phyloP scores from a whole-genome alignment of 2,797 vertebrate genomes.

The Crenichthys baileyi region DNA sequence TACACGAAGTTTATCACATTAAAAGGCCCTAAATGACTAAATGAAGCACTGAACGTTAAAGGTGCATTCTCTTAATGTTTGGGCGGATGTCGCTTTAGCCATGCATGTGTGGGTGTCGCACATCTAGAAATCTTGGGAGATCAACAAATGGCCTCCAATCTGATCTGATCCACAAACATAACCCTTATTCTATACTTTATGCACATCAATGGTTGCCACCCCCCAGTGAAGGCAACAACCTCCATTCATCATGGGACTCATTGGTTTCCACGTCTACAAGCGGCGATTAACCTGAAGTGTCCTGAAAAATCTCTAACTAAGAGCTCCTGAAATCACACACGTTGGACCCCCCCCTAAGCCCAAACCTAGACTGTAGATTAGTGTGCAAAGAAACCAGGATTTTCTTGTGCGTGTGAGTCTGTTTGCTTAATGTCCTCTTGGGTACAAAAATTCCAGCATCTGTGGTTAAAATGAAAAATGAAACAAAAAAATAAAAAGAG shows the following conservation, averaged over 20 bases:
- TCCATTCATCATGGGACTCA: constrained; percentile 24
- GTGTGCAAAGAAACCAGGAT: constrained; percentile 5
- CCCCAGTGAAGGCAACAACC: constrained; percentile 5
- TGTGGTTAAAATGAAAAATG: constrained; percentile 35
- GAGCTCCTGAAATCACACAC: background rate
- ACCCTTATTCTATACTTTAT: constrained; percentile 45
- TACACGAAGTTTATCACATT: constrained; percentile 29
- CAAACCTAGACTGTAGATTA: background rate
- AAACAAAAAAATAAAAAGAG: background rate
- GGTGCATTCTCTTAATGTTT: constrained; percentile 4
- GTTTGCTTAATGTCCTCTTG: constrained; percentile 41
- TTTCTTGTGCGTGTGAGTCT: constrained; percentile 24
- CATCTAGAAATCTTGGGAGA: constrained; percentile 25
- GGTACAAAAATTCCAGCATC: constrained; percentile 40
- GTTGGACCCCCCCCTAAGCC: constrained; percentile 7
- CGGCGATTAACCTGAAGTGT: background rate
- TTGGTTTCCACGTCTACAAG: constrained; percentile 9
- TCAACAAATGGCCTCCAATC: constrained; percentile 26
- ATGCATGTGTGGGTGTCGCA: constrained; percentile 28
- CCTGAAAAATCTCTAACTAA: background rate
- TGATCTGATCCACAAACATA: constrained; percentile 62
- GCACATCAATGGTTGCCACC: constrained; percentile 1
- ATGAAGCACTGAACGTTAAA: constrained; percentile 8
- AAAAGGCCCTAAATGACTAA: constrained; percentile 9
- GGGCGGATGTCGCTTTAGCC: constrained; percentile 19